A percentile compares a stretch with the other conserved stretches of the same genome.
Conservation (phyloP, 2,113 vertebrate species). For the Erythrocercus mccallii region DNA sequence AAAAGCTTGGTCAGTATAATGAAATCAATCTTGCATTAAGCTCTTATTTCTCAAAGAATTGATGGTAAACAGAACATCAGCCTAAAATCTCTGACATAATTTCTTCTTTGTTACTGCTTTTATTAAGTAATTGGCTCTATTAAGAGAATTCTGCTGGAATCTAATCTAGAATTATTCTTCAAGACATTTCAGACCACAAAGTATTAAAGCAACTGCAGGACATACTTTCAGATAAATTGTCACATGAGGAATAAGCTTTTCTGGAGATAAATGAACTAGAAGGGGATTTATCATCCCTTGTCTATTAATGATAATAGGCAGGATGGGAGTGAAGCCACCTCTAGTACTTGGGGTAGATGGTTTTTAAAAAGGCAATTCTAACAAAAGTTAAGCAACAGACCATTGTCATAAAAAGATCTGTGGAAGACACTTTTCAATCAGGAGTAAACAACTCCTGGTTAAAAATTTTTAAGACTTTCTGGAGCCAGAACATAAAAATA, state of each 20-base stretch:
- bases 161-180: conserved; percentile 13
- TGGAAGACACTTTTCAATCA: background rate
- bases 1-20: conserved; percentile 48
- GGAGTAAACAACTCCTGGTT: background rate
- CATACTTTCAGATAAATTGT: background rate
- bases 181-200: conserved; percentile 27
- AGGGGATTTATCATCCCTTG: background rate
- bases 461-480: background rate
- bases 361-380: background rate
- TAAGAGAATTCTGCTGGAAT: conserved; percentile 49
- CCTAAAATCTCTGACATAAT: conserved; percentile 49
- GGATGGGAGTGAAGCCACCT: background rate
- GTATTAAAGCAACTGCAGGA: background rate
- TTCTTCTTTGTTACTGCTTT: conserved; percentile 47
- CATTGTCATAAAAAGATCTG: background rate
- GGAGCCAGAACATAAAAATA: background rate
- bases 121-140: conserved; percentile 57
- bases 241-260: background rate
- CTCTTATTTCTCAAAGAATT: conserved; percentile 39
- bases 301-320: background rate
- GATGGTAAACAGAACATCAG: conserved; percentile 31
- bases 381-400: background rate
- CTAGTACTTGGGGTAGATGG: background rate
- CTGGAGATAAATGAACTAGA: background rate
- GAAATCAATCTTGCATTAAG: conserved; percentile 63